Conservation (phyloP, 2,113 vertebrate species). For the Tinamus guttatus region DNA sequence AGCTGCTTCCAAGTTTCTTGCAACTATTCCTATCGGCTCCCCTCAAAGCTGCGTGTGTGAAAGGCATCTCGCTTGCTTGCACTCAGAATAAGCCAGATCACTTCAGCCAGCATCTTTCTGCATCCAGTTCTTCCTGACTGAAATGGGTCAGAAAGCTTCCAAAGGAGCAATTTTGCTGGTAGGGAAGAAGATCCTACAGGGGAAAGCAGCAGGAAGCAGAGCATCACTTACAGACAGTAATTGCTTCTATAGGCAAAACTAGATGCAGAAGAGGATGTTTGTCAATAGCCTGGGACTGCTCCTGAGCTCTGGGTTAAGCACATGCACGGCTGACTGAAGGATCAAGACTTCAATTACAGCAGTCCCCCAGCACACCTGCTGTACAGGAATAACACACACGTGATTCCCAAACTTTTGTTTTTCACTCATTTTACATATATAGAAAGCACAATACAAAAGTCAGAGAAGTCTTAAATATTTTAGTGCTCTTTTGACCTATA, state of each 20-base stretch:
- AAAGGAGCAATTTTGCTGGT: background rate
- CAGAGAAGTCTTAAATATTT: background rate
- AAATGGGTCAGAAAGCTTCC: background rate
- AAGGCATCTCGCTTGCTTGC: background rate
- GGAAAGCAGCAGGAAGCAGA: background rate
- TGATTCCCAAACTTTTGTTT: background rate
- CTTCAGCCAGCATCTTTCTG: background rate
- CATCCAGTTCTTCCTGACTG: background rate
- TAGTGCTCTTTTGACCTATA: background rate
- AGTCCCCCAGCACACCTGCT: background rate
- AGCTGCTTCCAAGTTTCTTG: background rate
- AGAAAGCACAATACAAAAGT: background rate
- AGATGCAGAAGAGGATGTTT: background rate
- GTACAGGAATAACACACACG: background rate
- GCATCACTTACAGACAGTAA: background rate
- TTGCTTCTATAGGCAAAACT: background rate
- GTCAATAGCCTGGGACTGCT: background rate
- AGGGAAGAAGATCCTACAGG: background rate
- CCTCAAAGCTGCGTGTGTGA: background rate
- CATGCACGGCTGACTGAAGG: background rate
- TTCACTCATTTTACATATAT: accelerated
- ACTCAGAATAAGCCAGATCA: background rate
- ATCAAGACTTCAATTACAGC: background rate
- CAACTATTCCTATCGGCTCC: background rate
- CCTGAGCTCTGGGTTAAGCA: background rate